A percentile compares a stretch with the other conserved stretches of the same genome.
Evolutionary conservation across 35 echinoderm and acorn worm species (phyloP).

Genomic region (Chiridota heheva): DNA sequence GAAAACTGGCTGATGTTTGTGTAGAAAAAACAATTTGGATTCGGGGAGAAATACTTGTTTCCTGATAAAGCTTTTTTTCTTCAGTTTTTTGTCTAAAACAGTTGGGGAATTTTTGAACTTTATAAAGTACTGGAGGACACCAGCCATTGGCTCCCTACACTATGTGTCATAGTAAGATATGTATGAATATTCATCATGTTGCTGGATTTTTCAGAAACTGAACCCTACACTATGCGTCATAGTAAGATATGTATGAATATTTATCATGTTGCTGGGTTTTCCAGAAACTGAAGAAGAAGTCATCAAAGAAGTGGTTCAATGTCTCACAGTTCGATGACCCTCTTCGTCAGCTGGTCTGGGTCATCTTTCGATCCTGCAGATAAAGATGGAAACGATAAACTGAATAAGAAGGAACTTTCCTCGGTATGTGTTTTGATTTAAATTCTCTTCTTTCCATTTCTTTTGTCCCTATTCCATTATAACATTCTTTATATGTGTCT

Average conservation of each 20-base stretch:
- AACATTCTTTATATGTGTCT: too few relatives aligned
- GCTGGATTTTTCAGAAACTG: background rate
- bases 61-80: too few relatives aligned
- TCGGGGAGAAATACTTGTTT: too few relatives aligned
- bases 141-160: too few relatives aligned
- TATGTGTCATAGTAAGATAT: too few relatives aligned
- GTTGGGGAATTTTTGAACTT: too few relatives aligned
- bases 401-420: slow-evolving; percentile 66
- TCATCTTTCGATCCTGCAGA: slow-evolving; percentile 70
- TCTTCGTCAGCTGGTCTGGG: slow-evolving; percentile 59
- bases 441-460: background rate
- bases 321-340: slow-evolving; percentile 61
- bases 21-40: too few relatives aligned
- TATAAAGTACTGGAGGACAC: too few relatives aligned
- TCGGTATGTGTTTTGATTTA: slow-evolving; percentile 20
- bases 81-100: too few relatives aligned
- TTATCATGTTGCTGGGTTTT: background rate
- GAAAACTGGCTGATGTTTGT: too few relatives aligned
- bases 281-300: slow-evolving; percentile 6
- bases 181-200: background rate
- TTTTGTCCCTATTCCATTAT: too few relatives aligned
- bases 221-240: background rate
- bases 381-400: slow-evolving; percentile 58
- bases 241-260: background rate
- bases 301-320: slow-evolving; percentile 29